phyloP scores from a whole-genome alignment of 2,113 vertebrate genomes.

The Paraplagusia blochii region DNA sequence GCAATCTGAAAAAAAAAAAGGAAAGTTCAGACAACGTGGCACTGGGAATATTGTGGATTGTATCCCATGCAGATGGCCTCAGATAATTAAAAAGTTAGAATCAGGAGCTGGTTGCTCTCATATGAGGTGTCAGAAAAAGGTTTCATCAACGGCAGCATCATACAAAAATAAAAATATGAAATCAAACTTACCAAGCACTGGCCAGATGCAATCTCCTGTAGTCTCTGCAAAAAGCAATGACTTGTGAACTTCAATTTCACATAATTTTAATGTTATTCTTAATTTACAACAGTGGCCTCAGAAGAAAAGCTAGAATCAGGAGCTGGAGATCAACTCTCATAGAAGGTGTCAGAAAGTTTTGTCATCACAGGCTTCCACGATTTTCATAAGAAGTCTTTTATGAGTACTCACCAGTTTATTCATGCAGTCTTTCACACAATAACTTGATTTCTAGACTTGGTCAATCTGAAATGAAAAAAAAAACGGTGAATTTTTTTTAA shows the following conservation, averaged over 20 bases:
- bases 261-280: accelerated
- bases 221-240: too few species aligned
- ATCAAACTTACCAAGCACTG: too few species aligned
- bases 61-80: slow-evolving; percentile 10
- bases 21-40: not conserved
- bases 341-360: slow-evolving; percentile 67
- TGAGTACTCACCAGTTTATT: too few species aligned
- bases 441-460: too few species aligned
- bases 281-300: slow-evolving; percentile 17
- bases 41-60: not conserved
- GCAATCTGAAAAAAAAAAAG: slow-evolving; percentile 18
- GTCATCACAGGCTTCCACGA: slow-evolving; percentile 49
- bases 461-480: too few species aligned
- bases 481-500: too few species aligned
- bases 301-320: slow-evolving; percentile 32
- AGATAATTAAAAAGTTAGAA: slow-evolving; percentile 35
- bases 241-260: not conserved
- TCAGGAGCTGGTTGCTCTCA: slow-evolving; percentile 46
- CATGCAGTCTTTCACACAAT: too few species aligned
- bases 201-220: too few species aligned
- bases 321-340: slow-evolving; percentile 56
- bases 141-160: slow-evolving; percentile 20
- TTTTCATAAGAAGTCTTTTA: too few species aligned
- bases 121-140: slow-evolving; percentile 45
- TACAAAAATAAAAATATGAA: too few species aligned